Evolutionary conservation across 2,797 vertebrate species (phyloP).

Genomic region (Spondyliosoma cantharus): DNA sequence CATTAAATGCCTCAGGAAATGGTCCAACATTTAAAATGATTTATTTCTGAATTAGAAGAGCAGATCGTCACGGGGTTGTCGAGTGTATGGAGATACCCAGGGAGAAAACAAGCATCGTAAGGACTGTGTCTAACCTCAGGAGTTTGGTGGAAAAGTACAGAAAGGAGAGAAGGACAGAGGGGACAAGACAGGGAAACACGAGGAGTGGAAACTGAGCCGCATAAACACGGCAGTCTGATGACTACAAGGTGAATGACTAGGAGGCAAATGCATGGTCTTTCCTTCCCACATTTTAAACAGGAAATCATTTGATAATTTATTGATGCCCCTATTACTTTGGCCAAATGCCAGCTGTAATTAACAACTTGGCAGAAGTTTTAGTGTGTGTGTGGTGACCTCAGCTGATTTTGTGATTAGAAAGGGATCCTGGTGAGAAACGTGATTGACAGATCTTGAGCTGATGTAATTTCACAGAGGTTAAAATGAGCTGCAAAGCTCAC

Average conservation of each 20-base stretch:
- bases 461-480: constrained; percentile 24
- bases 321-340: constrained; percentile 48
- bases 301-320: constrained; percentile 54
- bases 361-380: constrained; percentile 49
- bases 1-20: background rate
- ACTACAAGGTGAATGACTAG: background rate
- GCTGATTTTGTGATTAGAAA: constrained; percentile 49
- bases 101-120: background rate
- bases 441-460: constrained; percentile 34
- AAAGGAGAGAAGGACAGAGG: background rate
- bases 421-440: constrained; percentile 31
- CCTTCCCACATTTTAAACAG: background rate
- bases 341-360: constrained; percentile 47
- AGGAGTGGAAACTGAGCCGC: constrained; percentile 21
- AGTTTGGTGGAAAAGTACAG: constrained; percentile 1
- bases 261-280: constrained; percentile 15
- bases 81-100: background rate
- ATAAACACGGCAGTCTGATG: constrained; percentile 1
- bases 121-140: background rate
- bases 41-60: constrained; percentile 8
- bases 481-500: constrained; percentile 16
- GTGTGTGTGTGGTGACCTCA: constrained; percentile 38
- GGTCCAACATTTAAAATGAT: constrained; percentile 5
- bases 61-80: constrained; percentile 7
- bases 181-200: background rate